Evolutionary conservation across 2,888 invertebrate genomes (phyloP).

Genomic region (Bellardia pandia): DNA sequence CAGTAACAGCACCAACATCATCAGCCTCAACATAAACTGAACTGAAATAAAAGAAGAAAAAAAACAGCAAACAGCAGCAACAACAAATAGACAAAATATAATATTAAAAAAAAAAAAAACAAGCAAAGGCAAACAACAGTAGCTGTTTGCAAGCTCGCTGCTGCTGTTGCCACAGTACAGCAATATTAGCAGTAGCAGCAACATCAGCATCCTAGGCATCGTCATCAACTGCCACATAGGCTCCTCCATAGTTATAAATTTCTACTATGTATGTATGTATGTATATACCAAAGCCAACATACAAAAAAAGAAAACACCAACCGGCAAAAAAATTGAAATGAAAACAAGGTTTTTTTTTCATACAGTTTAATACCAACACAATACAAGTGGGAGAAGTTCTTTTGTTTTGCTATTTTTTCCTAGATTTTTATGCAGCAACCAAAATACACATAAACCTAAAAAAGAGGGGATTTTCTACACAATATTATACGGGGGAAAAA

Average conservation of each 20-base stretch:
- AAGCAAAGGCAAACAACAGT: conserved; percentile 62
- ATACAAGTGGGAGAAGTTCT: conserved; percentile 71
- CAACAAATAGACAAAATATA: conserved; percentile 44
- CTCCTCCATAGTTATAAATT: conserved; percentile 52
- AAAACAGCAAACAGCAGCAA: conserved; percentile 45
- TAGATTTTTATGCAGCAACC: conserved; percentile 28
- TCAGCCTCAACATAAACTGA: conserved; percentile 48
- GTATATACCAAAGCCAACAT: conserved; percentile 25
- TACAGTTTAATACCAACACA: conserved; percentile 58
- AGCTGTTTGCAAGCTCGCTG: conserved; percentile 61
- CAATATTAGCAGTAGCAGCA: conserved; percentile 37
- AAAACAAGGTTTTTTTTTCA: conserved; percentile 47
- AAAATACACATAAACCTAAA: conserved; percentile 38
- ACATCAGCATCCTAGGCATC: conserved; percentile 34
- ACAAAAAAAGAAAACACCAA: conserved; percentile 7
- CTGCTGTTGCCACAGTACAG: conserved; percentile 37
- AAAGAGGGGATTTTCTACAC: conserved; percentile 36
- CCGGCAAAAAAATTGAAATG: conserved; percentile 60
- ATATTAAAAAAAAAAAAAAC: conserved; percentile 10
- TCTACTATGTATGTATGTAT: conserved; percentile 2
- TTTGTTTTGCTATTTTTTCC: conserved; percentile 67
- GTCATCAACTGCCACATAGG: conserved; percentile 64
- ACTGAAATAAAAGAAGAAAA: conserved; percentile 2
- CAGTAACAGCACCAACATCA: conserved; percentile 70
- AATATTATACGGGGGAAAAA: conserved; percentile 9